Evolutionary conservation across 1,140 invertebrate species (phyloP), one percentile per base, ranked within the genome.

Genomic region (Panonychus citri): DNA sequence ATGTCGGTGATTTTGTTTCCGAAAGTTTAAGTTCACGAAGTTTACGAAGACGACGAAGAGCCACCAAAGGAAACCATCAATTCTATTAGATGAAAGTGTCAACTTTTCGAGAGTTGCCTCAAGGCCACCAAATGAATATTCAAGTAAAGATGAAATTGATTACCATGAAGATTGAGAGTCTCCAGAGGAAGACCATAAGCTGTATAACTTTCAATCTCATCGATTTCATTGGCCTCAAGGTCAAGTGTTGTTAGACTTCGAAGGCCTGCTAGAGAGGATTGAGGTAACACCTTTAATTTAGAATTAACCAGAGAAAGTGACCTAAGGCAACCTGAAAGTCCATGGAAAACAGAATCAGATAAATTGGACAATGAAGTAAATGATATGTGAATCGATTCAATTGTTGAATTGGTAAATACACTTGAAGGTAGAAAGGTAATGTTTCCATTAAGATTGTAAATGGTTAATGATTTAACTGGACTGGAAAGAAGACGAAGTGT

Each of bases 161-260:
- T 88, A 46, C 81, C 79, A 69, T 88, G 88, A 48, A 87, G 71
- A 64, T 82, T 86, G 4, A 91, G 70, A 67, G 85, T 86, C 50
- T 79, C 76, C 34, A 91, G 68, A 25, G 79, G 78, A 57, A 89
- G 70, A 0, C 82, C 83, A 64, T 84, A 86, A 66, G 90, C 87
- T 60, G 80, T 81, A 65, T 88, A 88, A 63, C 81, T 83, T 1
- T 82, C 78, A 34, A 91, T 73, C 59, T 85, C 80, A 34, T 77
- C 75, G 46, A 90, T 85, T 62, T 81, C 74, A 67, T 90, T 90
- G 53, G 78, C 78, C 65, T 86, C 84, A n/a, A 91, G 75, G 66
- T 89, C 82, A 27, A 91, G 70, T 0, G 78, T 76, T 19, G 77
- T 77, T 17, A 90, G 68, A 62, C 78, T 78, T 19, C 75, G 72